Conservation (phyloP, 2,113 vertebrate genomes). For the Anarrhichthys ocellatus region DNA sequence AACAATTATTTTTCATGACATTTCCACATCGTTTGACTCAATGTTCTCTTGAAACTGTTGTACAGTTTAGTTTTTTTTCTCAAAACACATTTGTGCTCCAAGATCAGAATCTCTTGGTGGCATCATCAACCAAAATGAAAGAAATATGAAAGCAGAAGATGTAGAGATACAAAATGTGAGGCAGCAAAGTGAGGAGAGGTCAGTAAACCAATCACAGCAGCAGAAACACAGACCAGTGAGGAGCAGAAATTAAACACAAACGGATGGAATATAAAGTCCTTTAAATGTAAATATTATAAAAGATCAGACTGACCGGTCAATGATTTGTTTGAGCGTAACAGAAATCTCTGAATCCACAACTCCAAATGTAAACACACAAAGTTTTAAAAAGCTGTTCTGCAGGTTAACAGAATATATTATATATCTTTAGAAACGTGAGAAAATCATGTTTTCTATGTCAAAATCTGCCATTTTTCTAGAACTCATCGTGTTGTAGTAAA, state of each 20-base stretch:
- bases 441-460: neutral
- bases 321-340: neutral
- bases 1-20: neutral
- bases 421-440: neutral
- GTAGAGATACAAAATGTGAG: neutral
- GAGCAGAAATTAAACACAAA: neutral
- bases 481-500: conserved; percentile 91
- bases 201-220: neutral
- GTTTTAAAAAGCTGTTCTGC: neutral
- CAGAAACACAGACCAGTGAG: neutral
- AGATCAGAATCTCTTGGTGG: neutral
- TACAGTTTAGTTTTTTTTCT: neutral
- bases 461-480: conserved; percentile 72
- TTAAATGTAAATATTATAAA: neutral
- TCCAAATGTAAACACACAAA: neutral
- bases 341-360: neutral
- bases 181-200: neutral
- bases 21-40: neutral
- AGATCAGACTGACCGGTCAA: neutral
- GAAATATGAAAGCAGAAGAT: neutral
- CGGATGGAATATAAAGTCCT: neutral
- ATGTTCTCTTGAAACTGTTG: neutral
- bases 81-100: neutral
- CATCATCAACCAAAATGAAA: neutral
- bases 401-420: conserved; percentile 18